Percentiles rank a stretch among this genome's conserved stretches.
These are phyloP conservation scores for Odontamblyopus lacepedii DNA, from an alignment of 2,797 vertebrate genomes.

Conservation along the genomic window DNA sequence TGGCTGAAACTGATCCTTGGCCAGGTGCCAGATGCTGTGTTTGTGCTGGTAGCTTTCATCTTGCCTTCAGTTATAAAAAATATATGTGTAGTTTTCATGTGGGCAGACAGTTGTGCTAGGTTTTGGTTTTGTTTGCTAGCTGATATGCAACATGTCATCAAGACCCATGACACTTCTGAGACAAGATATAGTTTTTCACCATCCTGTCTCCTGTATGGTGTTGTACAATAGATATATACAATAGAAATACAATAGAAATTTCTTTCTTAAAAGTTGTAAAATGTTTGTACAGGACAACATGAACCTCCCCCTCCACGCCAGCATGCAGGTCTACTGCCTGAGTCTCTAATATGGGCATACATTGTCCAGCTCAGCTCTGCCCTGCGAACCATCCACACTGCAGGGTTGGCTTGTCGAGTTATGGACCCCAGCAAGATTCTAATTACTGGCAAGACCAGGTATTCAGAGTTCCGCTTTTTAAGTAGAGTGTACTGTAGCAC, in stretches of 20 bases:
- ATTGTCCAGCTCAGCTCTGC: slow-evolving; percentile 98
- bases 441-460: slow-evolving; percentile 98
- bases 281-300: slow-evolving; percentile 84
- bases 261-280: neutral
- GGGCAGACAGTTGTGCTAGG: no score
- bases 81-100: no score
- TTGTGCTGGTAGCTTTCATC: neutral
- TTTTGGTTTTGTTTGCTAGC: no score
- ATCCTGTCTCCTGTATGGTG: neutral
- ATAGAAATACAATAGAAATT: neutral
- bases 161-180: no score
- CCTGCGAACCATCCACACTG: slow-evolving; percentile 94
- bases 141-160: no score
- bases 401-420: slow-evolving; percentile 94
- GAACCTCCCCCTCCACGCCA: slow-evolving; percentile 96
- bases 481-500: neutral
- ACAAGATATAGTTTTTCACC: neutral
- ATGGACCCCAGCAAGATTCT: slow-evolving; percentile 99
- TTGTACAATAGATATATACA: neutral
- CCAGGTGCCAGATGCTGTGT: slow-evolving; percentile 52
- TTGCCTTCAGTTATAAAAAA: no score
- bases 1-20: slow-evolving; percentile 76
- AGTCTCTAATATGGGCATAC: slow-evolving; percentile 98
- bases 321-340: slow-evolving; percentile 93
- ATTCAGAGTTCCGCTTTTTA: slow-evolving; percentile 22